Base-by-base conservation (phyloP, 2,797 vertebrate genomes). In the Peromyscus attwateri region DNA sequence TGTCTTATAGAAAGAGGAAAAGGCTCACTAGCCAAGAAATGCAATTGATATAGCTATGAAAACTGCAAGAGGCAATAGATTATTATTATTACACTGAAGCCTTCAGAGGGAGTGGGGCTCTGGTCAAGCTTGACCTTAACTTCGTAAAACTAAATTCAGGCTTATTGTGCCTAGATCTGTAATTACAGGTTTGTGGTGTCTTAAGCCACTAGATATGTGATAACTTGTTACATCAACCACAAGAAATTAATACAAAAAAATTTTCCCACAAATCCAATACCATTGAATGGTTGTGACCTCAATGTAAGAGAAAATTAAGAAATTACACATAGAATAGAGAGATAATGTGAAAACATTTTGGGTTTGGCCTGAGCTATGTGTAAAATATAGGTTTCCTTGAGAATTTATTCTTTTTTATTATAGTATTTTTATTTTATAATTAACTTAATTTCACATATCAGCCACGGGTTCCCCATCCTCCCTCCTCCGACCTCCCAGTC, bases 331-430 rank as follows among this genome's bases (percentile, higher is more conserved):
- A 71, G 14, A 25, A 19, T 31, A 89, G 16, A 82, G 14, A 84
- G 17, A 66, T 34, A 89, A 46, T 55, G 91, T 79, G 11, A 49
- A 80, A 76, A 14, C 13, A 77, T 91, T 27, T 81, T 40, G 34
- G 14, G 84, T 96, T 95, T 92, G 52, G 19, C 40, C 64, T 81
- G 37, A 14, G 7, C 1, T 81, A 9, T 87, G 7, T 95, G 37
- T 90, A n/a, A 96, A 94, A 83, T 81, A 40, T 34, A 23, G 9
- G 31, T n/a, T 95, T 80, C 23, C 43, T 85, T 92, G 92, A 89
- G 19, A 82, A 92, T 66, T 76, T 76, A 91, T 64, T 89, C 55
- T 92, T 92, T 43, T 52, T 52, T 52, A 52, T 52, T 14, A 52
- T 52, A 52, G 52, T 52, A 52, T 52, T 52, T 52, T 52, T 52